A percentile compares a stretch with the other conserved stretches of the same genome.
These are phyloP conservation scores for Parthenolecanium corni DNA, from an alignment of 2,888 invertebrate species.

Conservation along the genomic window DNA sequence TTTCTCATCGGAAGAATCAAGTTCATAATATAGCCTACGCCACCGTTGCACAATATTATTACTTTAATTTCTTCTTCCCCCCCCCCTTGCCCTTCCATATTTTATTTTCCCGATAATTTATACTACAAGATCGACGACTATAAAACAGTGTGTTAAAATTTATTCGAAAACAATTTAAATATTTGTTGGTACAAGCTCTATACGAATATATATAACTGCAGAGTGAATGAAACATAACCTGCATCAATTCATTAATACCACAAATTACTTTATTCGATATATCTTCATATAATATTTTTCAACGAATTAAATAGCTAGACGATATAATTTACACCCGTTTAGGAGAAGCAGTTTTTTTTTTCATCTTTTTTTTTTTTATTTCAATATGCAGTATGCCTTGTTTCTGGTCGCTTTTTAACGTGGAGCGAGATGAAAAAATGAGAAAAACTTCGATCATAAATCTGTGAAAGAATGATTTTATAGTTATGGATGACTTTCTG, in stretches of 20 bases:
- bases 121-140: not conserved
- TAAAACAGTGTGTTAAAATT: slow-evolving; percentile 9
- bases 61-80: no score
- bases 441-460: slow-evolving; percentile 20
- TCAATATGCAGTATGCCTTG: not conserved
- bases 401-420: not conserved
- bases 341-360: slow-evolving; percentile 2
- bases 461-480: slow-evolving; percentile 24
- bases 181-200: not conserved
- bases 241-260: slow-evolving; percentile 16
- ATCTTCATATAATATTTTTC: slow-evolving; percentile 22
- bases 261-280: slow-evolving; percentile 25
- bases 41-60: no score
- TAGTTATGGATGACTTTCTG: slow-evolving; percentile 24
- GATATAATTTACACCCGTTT: slow-evolving; percentile 21
- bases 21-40: no score
- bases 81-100: no score
- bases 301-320: slow-evolving; percentile 20
- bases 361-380: slow-evolving; percentile 5
- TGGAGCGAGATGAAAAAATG: not conserved
- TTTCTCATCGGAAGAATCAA: no score
- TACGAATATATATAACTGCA: not conserved
- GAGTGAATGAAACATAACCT: not conserved
- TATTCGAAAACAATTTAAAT: slow-evolving; percentile 23
- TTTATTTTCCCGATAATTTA: not conserved